A percentile compares a stretch with the other conserved stretches of the same genome.
These are phyloP conservation scores for Camponotus floridanus DNA, from an alignment of 1,140 invertebrate species.

Conservation along the genomic window DNA sequence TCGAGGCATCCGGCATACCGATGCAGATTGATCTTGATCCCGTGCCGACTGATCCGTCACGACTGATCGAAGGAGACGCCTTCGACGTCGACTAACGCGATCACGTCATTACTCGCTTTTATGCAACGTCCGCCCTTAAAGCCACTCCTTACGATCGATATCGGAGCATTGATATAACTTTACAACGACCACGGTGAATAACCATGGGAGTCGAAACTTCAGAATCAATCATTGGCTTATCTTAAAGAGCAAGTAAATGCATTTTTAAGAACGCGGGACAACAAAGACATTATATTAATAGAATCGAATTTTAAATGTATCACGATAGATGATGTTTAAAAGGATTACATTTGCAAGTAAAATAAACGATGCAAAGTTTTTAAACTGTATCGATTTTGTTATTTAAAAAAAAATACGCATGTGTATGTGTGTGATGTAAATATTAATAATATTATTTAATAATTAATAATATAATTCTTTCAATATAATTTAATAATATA, in stretches of 20 bases:
- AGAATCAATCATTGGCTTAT: slow-evolving; percentile 27
- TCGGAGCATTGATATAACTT: slow-evolving; percentile 30
- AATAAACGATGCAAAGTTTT: background rate
- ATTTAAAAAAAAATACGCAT: background rate
- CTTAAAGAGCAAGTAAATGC: slow-evolving; percentile 7
- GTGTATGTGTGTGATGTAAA: background rate
- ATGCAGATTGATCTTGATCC: slow-evolving; percentile 35
- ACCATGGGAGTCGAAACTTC: slow-evolving; percentile 8
- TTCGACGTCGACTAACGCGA: slow-evolving; percentile 40
- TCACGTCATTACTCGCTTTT: slow-evolving; percentile 50
- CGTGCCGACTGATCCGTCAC: slow-evolving; percentile 20
- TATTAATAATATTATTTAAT: background rate
- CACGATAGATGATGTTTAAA: slow-evolving; percentile 8
- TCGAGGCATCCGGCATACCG: slow-evolving; percentile 15
- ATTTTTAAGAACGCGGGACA: slow-evolving; percentile 8
- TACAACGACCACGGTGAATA: slow-evolving; percentile 28
- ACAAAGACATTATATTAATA: slow-evolving; percentile 13
- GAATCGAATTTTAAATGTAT: background rate
- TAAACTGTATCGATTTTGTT: background rate
- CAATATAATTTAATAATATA: no score
- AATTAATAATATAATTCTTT: no score
- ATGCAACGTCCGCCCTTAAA: slow-evolving; percentile 19
- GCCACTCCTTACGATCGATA: slow-evolving; percentile 49
- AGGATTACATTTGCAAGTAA: background rate
- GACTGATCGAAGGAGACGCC: slow-evolving; percentile 39